Percentiles rank a stretch among this genome's conserved stretches.
phyloP scores from a whole-genome alignment of 2,888 invertebrate genomes.

The Celastrina argiolus region DNA sequence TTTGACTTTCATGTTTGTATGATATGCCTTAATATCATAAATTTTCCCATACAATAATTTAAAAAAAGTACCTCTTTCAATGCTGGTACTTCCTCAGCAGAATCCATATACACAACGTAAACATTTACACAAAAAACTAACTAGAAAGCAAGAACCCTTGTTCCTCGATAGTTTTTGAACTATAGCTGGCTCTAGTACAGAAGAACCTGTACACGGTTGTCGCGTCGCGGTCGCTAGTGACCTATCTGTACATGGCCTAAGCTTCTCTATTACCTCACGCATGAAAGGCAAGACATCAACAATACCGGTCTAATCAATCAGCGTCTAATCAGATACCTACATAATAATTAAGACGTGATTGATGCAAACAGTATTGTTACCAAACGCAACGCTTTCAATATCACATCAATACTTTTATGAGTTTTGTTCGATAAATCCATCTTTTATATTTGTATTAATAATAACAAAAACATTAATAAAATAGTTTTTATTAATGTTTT shows the following conservation, averaged over 20 bases:
- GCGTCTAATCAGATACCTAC: neutral
- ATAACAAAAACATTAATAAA: neutral
- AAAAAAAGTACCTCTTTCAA: no score
- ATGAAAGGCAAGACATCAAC: neutral
- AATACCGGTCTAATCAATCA: conserved; percentile 18
- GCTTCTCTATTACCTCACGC: neutral
- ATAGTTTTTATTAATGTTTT: neutral
- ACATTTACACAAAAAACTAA: no score
- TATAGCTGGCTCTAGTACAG: no score
- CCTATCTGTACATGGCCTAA: neutral
- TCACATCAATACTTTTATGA: neutral
- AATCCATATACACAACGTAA: no score
- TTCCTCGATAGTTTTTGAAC: no score
- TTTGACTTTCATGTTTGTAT: no score
- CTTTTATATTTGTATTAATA: neutral
- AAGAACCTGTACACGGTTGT: no score
- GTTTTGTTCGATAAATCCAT: neutral
- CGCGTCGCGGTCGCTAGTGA: neutral
- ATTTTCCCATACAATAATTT: no score
- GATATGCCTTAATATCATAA: no score
- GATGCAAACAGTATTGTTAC: conserved; percentile 13
- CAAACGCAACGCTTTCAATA: conserved; percentile 23
- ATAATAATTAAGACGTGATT: conserved; percentile 14
- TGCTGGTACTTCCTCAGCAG: no score
- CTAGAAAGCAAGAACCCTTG: no score